Evolutionary conservation across 1,140 invertebrate species (phyloP).

Genomic region (roundworm (Caenorhabditis elegans)): WBcel235 BX284602.5:13032501-13033000

Average conservation of each 20-base stretch:
- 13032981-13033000: constrained; percentile 35
- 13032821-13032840: constrained; percentile 4
- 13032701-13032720: not conserved
- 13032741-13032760: not conserved
- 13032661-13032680: too few relatives aligned
- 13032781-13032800: not conserved
- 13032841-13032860: not conserved
- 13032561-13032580: too few relatives aligned
- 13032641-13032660: too few relatives aligned
- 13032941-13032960: constrained; percentile 41
- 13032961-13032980: constrained; percentile 36
- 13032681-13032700: not conserved
- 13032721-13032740: not conserved
- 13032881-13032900: constrained; percentile 25
- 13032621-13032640: too few relatives aligned
- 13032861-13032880: not conserved
- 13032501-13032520: too few relatives aligned
- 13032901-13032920: not conserved
- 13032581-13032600: not conserved
- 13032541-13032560: too few relatives aligned
- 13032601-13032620: too few relatives aligned
- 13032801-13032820: constrained; percentile 1
- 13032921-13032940: constrained; percentile 38
- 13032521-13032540: too few relatives aligned
- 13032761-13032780: not conserved